Evolutionary conservation across 2,113 vertebrate species (phyloP), one percentile per base, ranked within the genome.

Genomic region (Butorides virescens): DNA sequence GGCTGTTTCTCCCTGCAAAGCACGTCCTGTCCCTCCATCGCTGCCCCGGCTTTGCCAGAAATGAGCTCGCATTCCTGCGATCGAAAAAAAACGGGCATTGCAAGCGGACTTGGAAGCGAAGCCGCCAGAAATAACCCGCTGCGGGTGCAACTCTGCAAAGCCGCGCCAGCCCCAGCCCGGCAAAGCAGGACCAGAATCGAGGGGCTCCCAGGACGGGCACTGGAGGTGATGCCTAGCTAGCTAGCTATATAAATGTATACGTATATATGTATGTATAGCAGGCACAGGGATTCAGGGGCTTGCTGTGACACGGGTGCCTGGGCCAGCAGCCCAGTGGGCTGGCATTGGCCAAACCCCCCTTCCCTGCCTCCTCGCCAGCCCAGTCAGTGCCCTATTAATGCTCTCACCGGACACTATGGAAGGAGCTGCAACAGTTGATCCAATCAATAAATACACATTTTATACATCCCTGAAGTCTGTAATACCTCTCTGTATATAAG

Each of bases 11-110:
- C n/a, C 8, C 15, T 53, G 68, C 13, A 58, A 86, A 53, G 47
- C 37, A 13, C 1, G 1, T 70, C 66, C 34, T 0, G 0, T 65
- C 62, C 47, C 67, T 80, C 3, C 0, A 15, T 29, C 37, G 7
- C 82, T 59, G 3, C 52, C 0, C 0, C 17, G 52, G 22, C 66
- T 75, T 71, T 13, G 36, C 82, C 79, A 86, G 91, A 21, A 74
- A 36, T 9, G 32, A n/a, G 56, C 42, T 23, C 21, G 8, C 68
- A 34, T 59, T 26, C 63, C 62, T 25, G 71, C 29, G 15, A 8
- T 7, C 14, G 0, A 0, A 10, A 36, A 36, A 25, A 59, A 36
- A 2, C 2, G 2, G 13, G 15, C 19, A 4, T 39, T 5, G 27
- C 19, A 5, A 71, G 70, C 0, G 21, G 67, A 23, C 20, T 15